These are phyloP conservation scores for Dicyrtomina minuta DNA, from an alignment of 2,888 invertebrate genomes.

Conservation along the genomic window DNA sequence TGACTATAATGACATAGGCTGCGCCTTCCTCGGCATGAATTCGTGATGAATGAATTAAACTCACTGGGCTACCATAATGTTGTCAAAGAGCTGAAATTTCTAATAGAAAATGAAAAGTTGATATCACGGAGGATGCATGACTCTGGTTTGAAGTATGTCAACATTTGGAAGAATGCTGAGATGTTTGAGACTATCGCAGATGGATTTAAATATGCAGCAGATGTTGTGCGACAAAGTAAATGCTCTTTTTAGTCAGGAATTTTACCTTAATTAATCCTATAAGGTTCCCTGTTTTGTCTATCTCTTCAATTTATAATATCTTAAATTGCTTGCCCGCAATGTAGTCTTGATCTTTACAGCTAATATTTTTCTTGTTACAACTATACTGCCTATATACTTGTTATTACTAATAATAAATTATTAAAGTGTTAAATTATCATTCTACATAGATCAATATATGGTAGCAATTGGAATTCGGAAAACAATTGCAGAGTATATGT, in stretches of 20 bases:
- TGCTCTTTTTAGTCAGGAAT: not conserved
- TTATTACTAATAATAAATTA: too few species aligned
- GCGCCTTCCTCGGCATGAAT: too few species aligned
- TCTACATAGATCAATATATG: too few species aligned
- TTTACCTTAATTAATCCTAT: not conserved
- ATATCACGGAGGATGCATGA: not conserved
- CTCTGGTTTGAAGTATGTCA: not conserved
- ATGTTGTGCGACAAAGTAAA: slow-evolving; percentile 1
- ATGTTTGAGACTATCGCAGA: slow-evolving; percentile 2
- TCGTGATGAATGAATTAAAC: slow-evolving; percentile 3
- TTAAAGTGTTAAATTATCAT: too few species aligned
- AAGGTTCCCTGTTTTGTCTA: not conserved
- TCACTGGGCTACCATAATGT: not conserved
- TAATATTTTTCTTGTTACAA: too few species aligned
- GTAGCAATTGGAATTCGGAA: slow-evolving; percentile 4
- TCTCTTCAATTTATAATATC: not conserved
- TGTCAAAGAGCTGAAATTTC: not conserved
- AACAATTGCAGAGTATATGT: slow-evolving; percentile 8
- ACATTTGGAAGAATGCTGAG: not conserved
- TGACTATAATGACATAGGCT: too few species aligned
- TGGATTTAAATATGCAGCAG: slow-evolving; percentile 1
- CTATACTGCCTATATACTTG: too few species aligned
- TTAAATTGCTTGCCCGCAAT: not conserved
- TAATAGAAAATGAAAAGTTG: slow-evolving; percentile 1
- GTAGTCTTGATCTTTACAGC: too few species aligned